These are phyloP conservation scores for Cromileptes altivelis DNA, from an alignment of 2,113 vertebrate species.

Conservation along the genomic window DNA sequence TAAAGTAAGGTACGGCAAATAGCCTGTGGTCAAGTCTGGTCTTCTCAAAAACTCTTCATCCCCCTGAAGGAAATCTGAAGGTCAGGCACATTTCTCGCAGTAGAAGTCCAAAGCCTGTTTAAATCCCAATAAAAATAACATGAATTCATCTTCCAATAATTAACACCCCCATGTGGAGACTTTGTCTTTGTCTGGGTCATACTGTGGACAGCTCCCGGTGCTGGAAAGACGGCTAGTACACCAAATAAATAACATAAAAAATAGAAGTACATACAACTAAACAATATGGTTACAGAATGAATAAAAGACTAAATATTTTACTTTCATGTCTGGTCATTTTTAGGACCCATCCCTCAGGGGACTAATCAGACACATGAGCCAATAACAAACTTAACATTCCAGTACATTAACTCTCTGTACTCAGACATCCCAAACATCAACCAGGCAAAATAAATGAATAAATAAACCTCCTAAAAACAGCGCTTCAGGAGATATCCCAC, in stretches of 20 bases:
- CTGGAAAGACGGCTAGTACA: not conserved
- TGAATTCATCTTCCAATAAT: not conserved
- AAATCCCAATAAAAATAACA: not conserved
- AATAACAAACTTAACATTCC: no score
- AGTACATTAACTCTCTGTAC: no score
- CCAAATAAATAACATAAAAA: not conserved
- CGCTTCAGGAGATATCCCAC: no score
- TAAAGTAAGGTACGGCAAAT: not conserved
- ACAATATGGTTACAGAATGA: not conserved
- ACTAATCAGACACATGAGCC: no score
- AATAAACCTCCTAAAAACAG: no score
- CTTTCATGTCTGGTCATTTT: no score
- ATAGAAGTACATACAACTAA: not conserved
- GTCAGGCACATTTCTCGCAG: not conserved
- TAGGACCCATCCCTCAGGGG: no score
- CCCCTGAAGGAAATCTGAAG: not conserved
- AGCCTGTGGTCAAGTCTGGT: not conserved
- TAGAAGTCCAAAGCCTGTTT: not conserved
- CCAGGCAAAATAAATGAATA: no score
- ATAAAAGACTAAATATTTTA: no score
- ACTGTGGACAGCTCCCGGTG: conserved; percentile 1
- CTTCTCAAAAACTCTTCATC: not conserved
- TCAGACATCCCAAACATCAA: no score
- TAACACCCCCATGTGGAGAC: not conserved
- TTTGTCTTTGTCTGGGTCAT: not conserved